Conservation (phyloP, 1,140 invertebrate genomes). For the Subanguina moxae region DNA sequence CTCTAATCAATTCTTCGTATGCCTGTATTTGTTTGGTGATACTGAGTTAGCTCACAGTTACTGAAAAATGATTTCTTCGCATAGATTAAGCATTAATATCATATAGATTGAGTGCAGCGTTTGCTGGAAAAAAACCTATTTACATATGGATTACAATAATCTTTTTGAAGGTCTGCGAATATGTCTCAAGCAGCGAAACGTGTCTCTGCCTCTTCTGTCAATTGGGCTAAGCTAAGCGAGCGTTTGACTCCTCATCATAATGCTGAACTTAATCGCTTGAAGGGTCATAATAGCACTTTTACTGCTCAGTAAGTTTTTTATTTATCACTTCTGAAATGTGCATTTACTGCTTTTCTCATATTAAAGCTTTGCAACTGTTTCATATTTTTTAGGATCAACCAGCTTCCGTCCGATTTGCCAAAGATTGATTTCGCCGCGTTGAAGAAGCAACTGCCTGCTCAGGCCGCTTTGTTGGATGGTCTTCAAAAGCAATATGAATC, state of each 20-base stretch:
- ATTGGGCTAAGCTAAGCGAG: constrained; percentile 55
- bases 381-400: constrained; percentile 41
- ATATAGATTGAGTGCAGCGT: no score
- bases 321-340: no score
- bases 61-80: no score
- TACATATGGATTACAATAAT: no score
- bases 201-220: constrained; percentile 54
- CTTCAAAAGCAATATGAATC: constrained; percentile 59
- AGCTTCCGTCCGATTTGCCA: constrained; percentile 53
- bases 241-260: constrained; percentile 44
- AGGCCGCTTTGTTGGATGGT: constrained; percentile 47
- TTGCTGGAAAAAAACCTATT: no score
- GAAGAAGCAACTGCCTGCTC: constrained; percentile 57
- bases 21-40: no score
- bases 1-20: no score
- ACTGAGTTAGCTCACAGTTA: no score
- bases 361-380: neutral
- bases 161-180: neutral
- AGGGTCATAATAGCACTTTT: constrained; percentile 51
- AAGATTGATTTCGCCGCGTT: constrained; percentile 57
- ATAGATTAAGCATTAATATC: no score
- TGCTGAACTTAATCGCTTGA: constrained; percentile 49
- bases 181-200: constrained; percentile 55
- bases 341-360: no score
- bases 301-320: constrained; percentile 32